Conservation (phyloP, 2,888 invertebrate species). For the Trisateles emortualis region DNA sequence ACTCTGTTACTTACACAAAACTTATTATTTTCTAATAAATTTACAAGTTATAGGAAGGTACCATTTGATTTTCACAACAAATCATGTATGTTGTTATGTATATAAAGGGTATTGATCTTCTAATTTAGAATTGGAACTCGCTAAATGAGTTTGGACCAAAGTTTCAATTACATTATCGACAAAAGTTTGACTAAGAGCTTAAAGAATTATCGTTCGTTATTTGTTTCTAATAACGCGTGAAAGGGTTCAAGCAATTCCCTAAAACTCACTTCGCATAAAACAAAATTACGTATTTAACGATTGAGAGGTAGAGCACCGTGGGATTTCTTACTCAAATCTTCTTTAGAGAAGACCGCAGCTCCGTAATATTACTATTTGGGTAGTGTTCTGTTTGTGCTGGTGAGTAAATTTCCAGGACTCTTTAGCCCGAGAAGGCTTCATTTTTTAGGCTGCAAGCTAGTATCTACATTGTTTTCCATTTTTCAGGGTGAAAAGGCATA, state of each 20-base stretch:
- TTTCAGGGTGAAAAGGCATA: too few species aligned
- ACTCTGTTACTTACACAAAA: too few species aligned
- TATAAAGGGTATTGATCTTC: conserved; percentile 6
- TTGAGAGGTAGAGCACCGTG: too few species aligned
- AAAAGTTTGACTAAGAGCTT: conserved; percentile 35
- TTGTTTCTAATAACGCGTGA: conserved; percentile 43
- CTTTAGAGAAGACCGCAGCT: too few species aligned
- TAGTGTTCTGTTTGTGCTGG: too few species aligned
- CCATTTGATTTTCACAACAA: not conserved
- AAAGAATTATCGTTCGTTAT: conserved; percentile 42
- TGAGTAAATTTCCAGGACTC: too few species aligned
- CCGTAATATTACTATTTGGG: too few species aligned
- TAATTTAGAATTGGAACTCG: conserved; percentile 21
- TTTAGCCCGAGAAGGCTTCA: too few species aligned
- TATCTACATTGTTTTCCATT: too few species aligned
- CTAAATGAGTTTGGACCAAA: conserved; percentile 37
- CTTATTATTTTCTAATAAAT: too few species aligned
- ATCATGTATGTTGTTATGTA: not conserved
- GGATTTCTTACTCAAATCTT: too few species aligned
- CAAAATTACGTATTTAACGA: not conserved
- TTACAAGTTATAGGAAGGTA: not conserved
- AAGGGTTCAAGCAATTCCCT: conserved; percentile 33
- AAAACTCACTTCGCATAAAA: conserved; percentile 16
- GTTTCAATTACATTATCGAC: conserved; percentile 38
- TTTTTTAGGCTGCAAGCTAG: too few species aligned